These are phyloP conservation scores for Rapana venosa DNA, from an alignment of 2,888 invertebrate species.

Conservation along the genomic window DNA sequence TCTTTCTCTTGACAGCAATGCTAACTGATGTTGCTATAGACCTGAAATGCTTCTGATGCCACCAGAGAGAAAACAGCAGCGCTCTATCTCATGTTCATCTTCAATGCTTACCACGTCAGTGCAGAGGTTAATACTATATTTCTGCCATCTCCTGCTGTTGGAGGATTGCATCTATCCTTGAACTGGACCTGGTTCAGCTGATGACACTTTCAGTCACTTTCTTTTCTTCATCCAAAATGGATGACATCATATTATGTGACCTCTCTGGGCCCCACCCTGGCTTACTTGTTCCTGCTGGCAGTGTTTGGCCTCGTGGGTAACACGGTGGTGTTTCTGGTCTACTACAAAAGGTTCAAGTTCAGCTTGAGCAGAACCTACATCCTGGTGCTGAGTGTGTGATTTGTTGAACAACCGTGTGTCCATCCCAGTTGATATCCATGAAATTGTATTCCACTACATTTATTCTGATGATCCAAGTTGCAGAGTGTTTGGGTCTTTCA, in stretches of 20 bases:
- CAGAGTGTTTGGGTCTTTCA: background rate
- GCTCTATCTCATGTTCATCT: no score
- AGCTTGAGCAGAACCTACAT: conserved; percentile 44
- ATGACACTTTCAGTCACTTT: no score
- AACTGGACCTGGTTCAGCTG: no score
- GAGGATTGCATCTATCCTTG: no score
- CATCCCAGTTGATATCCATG: conserved; percentile 25
- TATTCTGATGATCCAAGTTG: background rate
- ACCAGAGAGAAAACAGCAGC: no score
- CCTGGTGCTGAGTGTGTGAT: conserved; percentile 44
- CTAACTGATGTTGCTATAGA: no score
- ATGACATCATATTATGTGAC: background rate
- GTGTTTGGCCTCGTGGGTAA: conserved; percentile 46
- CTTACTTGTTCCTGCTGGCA: conserved; percentile 3
- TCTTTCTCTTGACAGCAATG: no score
- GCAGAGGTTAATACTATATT: no score
- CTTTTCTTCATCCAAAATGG: no score
- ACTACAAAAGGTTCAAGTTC: conserved; percentile 43
- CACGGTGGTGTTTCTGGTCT: conserved; percentile 43
- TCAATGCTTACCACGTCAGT: no score
- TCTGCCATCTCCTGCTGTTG: no score
- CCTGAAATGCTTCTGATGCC: no score
- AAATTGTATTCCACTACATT: conserved; percentile 1
- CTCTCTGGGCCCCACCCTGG: conserved; percentile 33
- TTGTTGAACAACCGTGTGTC: conserved; percentile 37